These are phyloP conservation scores for Riparia riparia DNA, from an alignment of 2,113 vertebrate species.

Conservation along the genomic window DNA sequence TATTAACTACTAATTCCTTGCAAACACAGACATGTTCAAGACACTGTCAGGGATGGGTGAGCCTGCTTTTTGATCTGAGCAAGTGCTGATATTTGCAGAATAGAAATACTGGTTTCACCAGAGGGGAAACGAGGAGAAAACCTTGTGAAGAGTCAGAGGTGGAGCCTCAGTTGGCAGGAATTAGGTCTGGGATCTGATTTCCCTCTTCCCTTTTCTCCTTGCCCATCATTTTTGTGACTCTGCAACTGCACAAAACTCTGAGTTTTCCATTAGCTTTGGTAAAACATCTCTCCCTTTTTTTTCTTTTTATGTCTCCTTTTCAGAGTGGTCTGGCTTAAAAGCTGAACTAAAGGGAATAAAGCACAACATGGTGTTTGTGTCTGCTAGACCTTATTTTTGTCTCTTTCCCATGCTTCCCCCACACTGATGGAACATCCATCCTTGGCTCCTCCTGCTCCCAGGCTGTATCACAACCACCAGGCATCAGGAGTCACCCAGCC, in stretches of 20 bases:
- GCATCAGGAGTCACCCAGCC: background rate
- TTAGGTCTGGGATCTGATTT: background rate
- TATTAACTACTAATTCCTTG: background rate
- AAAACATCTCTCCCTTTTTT: background rate
- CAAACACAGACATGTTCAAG: background rate
- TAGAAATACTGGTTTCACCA: background rate
- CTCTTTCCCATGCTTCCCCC: rapidly evolving
- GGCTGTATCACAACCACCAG: background rate
- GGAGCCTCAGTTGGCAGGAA: background rate
- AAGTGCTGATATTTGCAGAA: background rate
- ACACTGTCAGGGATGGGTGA: background rate
- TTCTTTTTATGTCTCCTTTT: background rate
- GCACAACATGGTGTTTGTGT: background rate
- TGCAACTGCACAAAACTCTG: background rate
- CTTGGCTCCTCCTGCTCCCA: background rate
- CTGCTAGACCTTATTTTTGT: background rate
- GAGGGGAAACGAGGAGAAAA: background rate
- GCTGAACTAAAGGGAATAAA: background rate
- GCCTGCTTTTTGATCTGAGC: background rate
- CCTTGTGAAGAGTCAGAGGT: background rate
- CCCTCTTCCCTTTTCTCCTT: background rate
- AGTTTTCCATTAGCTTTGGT: background rate
- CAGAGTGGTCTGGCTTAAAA: background rate
- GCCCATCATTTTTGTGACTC: background rate
- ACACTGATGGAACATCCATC: background rate